Evolutionary conservation across 2,797 vertebrate genomes (phyloP).

Genomic region (Phoebastria nigripes): DNA sequence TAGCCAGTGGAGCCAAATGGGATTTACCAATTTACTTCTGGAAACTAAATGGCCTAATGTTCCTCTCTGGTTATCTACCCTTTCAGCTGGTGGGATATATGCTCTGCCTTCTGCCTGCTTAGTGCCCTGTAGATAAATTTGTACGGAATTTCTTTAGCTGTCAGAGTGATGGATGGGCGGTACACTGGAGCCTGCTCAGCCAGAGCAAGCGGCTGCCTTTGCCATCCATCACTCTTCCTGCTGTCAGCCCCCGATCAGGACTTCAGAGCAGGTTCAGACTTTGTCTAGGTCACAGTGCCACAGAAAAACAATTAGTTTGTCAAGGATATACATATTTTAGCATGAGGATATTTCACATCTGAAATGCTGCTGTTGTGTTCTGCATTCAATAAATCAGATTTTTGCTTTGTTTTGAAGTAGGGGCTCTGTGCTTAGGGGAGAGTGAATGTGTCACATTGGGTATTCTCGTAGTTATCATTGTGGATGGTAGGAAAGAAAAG

Average conservation of each 20-base stretch:
- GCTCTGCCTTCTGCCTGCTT: conserved; percentile 49
- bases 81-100: conserved; percentile 51
- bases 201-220: conserved; percentile 50
- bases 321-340: conserved; percentile 55
- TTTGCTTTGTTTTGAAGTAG: neutral
- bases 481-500: neutral
- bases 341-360: neutral
- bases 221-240: conserved; percentile 70
- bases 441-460: neutral
- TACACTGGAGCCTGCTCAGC: conserved; percentile 59
- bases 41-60: conserved; percentile 35
- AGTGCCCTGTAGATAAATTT: conserved; percentile 69
- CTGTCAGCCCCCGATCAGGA: conserved; percentile 36
- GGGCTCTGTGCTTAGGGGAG: neutral
- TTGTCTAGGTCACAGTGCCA: conserved; percentile 20
- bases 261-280: conserved; percentile 19
- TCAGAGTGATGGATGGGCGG: conserved; percentile 74
- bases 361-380: neutral
- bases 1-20: neutral
- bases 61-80: conserved; percentile 50
- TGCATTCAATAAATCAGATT: neutral
- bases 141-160: conserved; percentile 65
- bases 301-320: conserved; percentile 49
- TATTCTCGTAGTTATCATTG: neutral
- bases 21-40: conserved; percentile 22